These are phyloP conservation scores for Anoncus sp. DNA, from an alignment of 2,888 invertebrate species.

Conservation along the genomic window DNA sequence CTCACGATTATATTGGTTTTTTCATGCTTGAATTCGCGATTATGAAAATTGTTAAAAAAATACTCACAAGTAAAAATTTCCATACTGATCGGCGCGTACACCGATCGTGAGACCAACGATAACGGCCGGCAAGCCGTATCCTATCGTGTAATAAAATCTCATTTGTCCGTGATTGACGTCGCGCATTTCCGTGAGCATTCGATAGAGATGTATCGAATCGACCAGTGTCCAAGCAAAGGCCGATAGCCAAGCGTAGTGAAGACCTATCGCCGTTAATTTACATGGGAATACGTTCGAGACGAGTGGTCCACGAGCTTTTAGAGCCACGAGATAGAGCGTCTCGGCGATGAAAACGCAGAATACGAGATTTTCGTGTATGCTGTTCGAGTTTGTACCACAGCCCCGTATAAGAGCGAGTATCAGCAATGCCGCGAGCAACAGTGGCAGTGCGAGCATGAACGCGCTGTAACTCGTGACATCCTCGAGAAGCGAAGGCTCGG, in stretches of 20 bases:
- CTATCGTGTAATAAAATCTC: conserved; percentile 95
- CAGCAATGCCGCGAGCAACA: conserved; percentile 91
- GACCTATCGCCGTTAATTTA: conserved; percentile 94
- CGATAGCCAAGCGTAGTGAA: conserved; percentile 97
- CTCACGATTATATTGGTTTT: too few species aligned
- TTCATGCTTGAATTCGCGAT: too few species aligned
- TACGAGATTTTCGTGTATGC: conserved; percentile 97
- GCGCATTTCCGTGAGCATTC: conserved; percentile 97
- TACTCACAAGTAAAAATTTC: conserved; percentile 96
- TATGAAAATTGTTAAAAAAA: conserved; percentile 14
- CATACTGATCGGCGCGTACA: conserved; percentile 97
- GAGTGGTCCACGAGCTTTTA: conserved; percentile 92
- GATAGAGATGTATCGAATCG: conserved; percentile 95
- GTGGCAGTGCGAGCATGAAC: conserved; percentile 92
- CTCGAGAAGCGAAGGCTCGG: conserved; percentile 93
- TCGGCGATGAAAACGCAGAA: conserved; percentile 95
- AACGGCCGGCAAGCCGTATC: conserved; percentile 96
- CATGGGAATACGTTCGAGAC: conserved; percentile 95
- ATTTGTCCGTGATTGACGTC: conserved; percentile 98
- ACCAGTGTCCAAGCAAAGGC: conserved; percentile 97
- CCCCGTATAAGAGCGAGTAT: conserved; percentile 93
- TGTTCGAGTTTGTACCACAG: conserved; percentile 95
- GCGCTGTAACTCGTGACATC: conserved; percentile 96
- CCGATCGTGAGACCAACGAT: conserved; percentile 96
- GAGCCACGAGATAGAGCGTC: conserved; percentile 92